Evolutionary conservation across 2,113 vertebrate genomes (phyloP), one percentile per base, ranked within the genome.

Genomic region (Elachura formosa): DNA sequence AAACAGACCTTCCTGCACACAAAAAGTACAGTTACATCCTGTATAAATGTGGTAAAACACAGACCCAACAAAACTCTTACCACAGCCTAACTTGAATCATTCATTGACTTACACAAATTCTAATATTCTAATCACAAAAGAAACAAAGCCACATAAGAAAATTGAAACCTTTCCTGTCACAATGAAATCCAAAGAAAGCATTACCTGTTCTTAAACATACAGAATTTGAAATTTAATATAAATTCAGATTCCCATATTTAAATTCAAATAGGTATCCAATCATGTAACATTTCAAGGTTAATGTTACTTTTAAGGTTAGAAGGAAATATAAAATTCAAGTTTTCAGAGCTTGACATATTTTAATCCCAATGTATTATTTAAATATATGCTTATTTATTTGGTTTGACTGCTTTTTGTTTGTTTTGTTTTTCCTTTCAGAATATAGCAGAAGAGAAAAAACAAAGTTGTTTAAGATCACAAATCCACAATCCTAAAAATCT

Each of bases 361-460:
- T 61, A 75, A 8, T 5, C 28, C 11, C 2, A 81, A 29, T 7
- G 3, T 11, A 45, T 4, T 8, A 46, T 29, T 51, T 41, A 41
- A 89, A 36, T 23, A 36, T 1, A 1, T 12, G 4, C 8, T 22
- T 9, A n/a, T 45, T 80, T 56, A 2, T 36, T 5, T 1, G 2
- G 3, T 84, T 77, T 19, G 11, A 12, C 6, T 18, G 8, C 2
- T 14, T 29, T 45, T 54, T 15, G 3, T 14, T 52, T 28, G 7
- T 17, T 54, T 6, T 13, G 4, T 4, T 31, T 21, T 48, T 63
- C 21, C 45, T 84, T 68, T 18, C 13, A 36, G 11, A 77, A 3
- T 36, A 34, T 5, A 56, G 15, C 6, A 59, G 26, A 79, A 64
- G 11, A 80, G 9, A 45, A 26, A 80, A 86, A 64, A n/a, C 5